Evolutionary conservation across 2,113 vertebrate genomes (phyloP).

Genomic region (Nothobranchius furzeri): DNA sequence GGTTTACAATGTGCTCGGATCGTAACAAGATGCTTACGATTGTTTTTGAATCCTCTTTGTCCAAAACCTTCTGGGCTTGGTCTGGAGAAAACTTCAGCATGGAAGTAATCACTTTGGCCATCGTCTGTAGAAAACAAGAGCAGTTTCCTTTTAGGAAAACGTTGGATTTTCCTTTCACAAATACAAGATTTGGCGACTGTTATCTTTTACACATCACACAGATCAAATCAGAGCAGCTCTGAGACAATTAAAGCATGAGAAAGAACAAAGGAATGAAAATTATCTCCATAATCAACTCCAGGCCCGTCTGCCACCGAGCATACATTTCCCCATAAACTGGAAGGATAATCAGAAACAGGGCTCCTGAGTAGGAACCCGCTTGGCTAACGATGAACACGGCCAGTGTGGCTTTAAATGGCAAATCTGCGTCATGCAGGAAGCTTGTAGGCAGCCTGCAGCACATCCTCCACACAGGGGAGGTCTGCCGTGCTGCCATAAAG

Average conservation of each 20-base stretch:
- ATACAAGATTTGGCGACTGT: slow-evolving; percentile 2
- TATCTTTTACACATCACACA: slow-evolving; percentile 16
- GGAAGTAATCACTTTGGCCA: slow-evolving; percentile 98
- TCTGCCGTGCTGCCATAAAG: slow-evolving; percentile 59
- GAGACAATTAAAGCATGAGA: slow-evolving; percentile 52
- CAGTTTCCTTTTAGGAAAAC: neutral
- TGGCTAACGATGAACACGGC: slow-evolving; percentile 60
- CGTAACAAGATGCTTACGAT: slow-evolving; percentile 79
- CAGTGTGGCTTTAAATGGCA: slow-evolving; percentile 62
- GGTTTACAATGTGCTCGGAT: neutral
- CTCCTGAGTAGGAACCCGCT: slow-evolving; percentile 59
- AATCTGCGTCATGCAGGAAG: slow-evolving; percentile 62
- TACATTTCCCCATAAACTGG: slow-evolving; percentile 58
- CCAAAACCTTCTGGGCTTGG: slow-evolving; percentile 92
- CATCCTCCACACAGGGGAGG: slow-evolving; percentile 63
- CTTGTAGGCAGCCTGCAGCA: slow-evolving; percentile 58
- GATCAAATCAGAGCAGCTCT: slow-evolving; percentile 33
- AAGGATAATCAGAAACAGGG: slow-evolving; percentile 75
- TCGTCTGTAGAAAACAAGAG: slow-evolving; percentile 81
- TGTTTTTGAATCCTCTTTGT: slow-evolving; percentile 89
- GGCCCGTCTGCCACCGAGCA: slow-evolving; percentile 58
- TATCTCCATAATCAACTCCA: slow-evolving; percentile 64
- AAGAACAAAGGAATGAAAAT: slow-evolving; percentile 32
- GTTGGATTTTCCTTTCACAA: neutral
- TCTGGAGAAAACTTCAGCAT: slow-evolving; percentile 95